These are phyloP conservation scores for Melospiza georgiana DNA, from an alignment of 2,113 vertebrate genomes.

Conservation along the genomic window DNA sequence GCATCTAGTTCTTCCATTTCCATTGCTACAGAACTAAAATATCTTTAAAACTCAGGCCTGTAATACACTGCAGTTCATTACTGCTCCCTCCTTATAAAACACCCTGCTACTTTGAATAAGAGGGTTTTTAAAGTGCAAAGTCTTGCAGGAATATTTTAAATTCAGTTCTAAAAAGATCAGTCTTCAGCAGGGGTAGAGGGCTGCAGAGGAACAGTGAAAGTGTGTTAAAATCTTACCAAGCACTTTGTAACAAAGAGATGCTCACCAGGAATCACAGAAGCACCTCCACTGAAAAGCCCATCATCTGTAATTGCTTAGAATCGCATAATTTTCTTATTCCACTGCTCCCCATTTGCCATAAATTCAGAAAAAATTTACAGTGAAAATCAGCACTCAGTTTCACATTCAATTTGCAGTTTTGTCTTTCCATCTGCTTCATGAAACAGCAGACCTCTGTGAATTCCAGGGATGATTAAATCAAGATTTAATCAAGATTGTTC, in stretches of 20 bases:
- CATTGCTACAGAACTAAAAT: not conserved
- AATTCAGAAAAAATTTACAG: slow-evolving; percentile 11
- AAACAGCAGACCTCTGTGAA: not conserved
- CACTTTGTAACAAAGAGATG: not conserved
- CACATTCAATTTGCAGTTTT: not conserved
- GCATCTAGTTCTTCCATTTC: not conserved
- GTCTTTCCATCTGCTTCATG: not conserved
- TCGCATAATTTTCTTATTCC: not conserved
- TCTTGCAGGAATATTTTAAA: slow-evolving; percentile 4
- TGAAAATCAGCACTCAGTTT: not conserved
- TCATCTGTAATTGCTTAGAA: not conserved
- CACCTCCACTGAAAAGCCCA: not conserved
- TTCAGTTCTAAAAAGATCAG: not conserved
- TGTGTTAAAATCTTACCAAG: not conserved
- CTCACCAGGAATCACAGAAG: not conserved
- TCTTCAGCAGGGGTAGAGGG: not conserved
- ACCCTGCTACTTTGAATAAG: not conserved
- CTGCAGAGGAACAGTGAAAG: not conserved
- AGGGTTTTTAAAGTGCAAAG: not conserved
- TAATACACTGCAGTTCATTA: not conserved
- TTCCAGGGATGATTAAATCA: not conserved
- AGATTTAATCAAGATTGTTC: not conserved
- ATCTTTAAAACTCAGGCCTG: not conserved
- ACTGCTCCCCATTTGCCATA: not conserved
- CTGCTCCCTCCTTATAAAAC: not conserved